phyloP scores from a whole-genome alignment of 2,113 vertebrate genomes.

The Barnardius zonarius region DNA sequence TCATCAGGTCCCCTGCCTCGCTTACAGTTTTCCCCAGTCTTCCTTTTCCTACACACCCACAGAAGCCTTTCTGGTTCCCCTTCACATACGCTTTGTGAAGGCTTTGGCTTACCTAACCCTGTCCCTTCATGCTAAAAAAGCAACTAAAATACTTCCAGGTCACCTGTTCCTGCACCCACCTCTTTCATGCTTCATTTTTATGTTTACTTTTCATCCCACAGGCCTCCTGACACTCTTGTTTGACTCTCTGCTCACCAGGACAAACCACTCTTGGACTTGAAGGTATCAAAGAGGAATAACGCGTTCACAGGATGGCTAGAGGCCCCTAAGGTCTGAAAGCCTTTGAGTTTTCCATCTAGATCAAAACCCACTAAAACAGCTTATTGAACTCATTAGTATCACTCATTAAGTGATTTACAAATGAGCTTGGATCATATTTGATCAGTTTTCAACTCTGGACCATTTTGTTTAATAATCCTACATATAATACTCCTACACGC shows the following conservation, averaged over 20 bases:
- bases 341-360: background rate
- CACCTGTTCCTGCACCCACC: background rate
- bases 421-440: background rate
- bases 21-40: background rate
- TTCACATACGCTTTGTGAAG: background rate
- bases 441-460: background rate
- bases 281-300: background rate
- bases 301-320: background rate
- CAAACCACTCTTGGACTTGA: background rate
- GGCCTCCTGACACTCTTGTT: background rate
- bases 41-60: background rate
- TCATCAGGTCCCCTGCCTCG: background rate
- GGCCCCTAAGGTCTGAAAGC: background rate
- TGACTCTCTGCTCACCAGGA: background rate
- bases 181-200: background rate
- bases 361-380: background rate
- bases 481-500: background rate
- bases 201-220: background rate
- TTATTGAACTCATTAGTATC: background rate
- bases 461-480: background rate
- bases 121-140: background rate
- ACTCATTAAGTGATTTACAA: background rate
- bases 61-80: background rate
- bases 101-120: background rate
- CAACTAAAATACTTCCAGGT: background rate